Conservation (phyloP, 2,888 invertebrate genomes). For the Strigamia crassipes region DNA sequence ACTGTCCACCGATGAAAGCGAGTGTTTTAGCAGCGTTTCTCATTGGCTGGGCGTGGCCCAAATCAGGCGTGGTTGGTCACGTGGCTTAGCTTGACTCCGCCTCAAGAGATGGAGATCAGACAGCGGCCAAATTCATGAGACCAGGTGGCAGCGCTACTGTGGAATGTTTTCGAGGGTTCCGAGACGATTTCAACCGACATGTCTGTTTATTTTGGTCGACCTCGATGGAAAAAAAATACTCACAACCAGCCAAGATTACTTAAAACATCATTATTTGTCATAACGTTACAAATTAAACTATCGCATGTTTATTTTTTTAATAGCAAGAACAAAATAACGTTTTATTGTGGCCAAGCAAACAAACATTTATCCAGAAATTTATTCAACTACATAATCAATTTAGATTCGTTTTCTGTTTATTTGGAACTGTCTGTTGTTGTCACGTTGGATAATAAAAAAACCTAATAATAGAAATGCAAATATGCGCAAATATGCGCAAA, state of each 20-base stretch:
- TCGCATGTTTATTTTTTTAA: background rate
- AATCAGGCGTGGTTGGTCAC: slow-evolving; percentile 11
- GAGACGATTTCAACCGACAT: slow-evolving; percentile 24
- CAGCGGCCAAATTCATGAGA: slow-evolving; percentile 22
- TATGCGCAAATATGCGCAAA: background rate
- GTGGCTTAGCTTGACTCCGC: background rate
- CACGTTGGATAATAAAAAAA: background rate
- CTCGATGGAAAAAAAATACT: slow-evolving; percentile 21
- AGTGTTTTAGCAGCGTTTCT: background rate
- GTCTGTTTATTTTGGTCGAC: slow-evolving; percentile 26
- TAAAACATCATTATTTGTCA: background rate
- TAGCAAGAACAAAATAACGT: background rate
- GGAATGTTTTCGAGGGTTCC: slow-evolving; percentile 26
- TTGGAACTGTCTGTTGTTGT: background rate
- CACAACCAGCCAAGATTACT: slow-evolving; percentile 3
- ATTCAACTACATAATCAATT: too few relatives aligned
- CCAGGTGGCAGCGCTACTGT: slow-evolving; percentile 30
- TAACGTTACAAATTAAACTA: background rate
- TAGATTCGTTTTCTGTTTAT: too few relatives aligned
- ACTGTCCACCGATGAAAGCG: slow-evolving; percentile 13
- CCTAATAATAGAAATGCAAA: background rate
- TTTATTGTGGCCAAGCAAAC: background rate
- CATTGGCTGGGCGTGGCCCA: slow-evolving; percentile 26
- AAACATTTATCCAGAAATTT: too few relatives aligned
- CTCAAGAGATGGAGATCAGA: background rate